phyloP scores from a whole-genome alignment of 2,113 vertebrate species.

The Nettapus auritus region DNA sequence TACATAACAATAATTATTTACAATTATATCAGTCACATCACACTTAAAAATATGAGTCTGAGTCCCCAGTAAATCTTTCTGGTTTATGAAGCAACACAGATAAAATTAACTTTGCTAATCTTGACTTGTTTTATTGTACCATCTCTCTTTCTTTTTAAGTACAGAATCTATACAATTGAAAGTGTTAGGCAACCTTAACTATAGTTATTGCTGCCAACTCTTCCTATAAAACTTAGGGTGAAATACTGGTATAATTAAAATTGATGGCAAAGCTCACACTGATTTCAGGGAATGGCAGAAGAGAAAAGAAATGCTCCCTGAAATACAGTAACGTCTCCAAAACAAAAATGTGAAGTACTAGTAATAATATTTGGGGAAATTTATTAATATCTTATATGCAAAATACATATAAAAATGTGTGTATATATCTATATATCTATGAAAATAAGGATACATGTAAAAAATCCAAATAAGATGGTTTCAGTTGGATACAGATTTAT shows the following conservation, averaged over 20 bases:
- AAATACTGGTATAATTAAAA: constrained; percentile 60
- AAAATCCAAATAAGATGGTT: background rate
- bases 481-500: background rate
- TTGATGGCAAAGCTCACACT: constrained; percentile 16
- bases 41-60: constrained; percentile 42
- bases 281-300: constrained; percentile 31
- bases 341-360: background rate
- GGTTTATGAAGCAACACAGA: constrained; percentile 47
- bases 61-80: constrained; percentile 66
- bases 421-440: background rate
- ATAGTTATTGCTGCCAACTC: constrained; percentile 36
- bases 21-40: constrained; percentile 62
- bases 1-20: constrained; percentile 74
- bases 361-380: background rate
- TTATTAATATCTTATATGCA: background rate
- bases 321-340: background rate
- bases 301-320: background rate
- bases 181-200: constrained; percentile 56
- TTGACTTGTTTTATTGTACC: constrained; percentile 68
- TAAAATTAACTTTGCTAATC: constrained; percentile 64
- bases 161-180: constrained; percentile 11
- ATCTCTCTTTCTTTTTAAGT: constrained; percentile 7
- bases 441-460: background rate
- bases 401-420: background rate
- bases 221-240: constrained; percentile 26